phyloP scores from a whole-genome alignment of 2,888 invertebrate species.

The Sarcophaga subvicina region DNA sequence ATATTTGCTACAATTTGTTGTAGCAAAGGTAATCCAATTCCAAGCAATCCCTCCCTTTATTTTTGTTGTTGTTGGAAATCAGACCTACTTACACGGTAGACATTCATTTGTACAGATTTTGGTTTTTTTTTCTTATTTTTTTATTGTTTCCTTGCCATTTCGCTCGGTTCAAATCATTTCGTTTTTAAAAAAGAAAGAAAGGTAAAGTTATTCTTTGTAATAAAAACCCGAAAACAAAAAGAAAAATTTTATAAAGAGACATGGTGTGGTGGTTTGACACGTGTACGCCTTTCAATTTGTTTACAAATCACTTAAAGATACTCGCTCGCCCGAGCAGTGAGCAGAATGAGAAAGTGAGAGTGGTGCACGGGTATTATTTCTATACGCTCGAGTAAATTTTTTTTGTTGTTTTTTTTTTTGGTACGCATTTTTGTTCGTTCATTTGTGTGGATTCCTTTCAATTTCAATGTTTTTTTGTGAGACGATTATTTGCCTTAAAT shows the following conservation, averaged over 20 bases:
- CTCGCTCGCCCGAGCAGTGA: conserved; percentile 27
- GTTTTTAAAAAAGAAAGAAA: not conserved
- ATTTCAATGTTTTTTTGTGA: not conserved
- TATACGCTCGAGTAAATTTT: conserved; percentile 66
- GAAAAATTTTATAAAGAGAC: not conserved
- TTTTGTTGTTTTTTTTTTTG: not conserved
- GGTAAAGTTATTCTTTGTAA: conserved; percentile 68
- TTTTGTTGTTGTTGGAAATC: conserved; percentile 51
- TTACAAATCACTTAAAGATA: conserved; percentile 82
- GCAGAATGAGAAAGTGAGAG: too few relatives aligned
- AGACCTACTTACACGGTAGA: conserved; percentile 45
- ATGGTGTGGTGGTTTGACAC: conserved; percentile 76
- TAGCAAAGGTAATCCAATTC: conserved; percentile 39
- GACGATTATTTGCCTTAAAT: conserved; percentile 2
- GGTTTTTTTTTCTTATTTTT: not conserved
- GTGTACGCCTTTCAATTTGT: conserved; percentile 82
- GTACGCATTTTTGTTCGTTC: conserved; percentile 11
- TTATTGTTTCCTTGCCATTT: too few relatives aligned
- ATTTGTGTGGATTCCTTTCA: conserved; percentile 29
- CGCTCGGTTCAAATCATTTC: not conserved
- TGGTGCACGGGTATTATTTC: conserved; percentile 34
- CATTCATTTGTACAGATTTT: conserved; percentile 48
- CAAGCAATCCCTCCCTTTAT: conserved; percentile 1
- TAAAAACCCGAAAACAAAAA: conserved; percentile 49
- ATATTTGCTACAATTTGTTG: conserved; percentile 1